A percentile compares a stretch with the other conserved stretches of the same genome.
Evolutionary conservation across 2,113 vertebrate genomes (phyloP).

Genomic region (Pleuronectes platessa): DNA sequence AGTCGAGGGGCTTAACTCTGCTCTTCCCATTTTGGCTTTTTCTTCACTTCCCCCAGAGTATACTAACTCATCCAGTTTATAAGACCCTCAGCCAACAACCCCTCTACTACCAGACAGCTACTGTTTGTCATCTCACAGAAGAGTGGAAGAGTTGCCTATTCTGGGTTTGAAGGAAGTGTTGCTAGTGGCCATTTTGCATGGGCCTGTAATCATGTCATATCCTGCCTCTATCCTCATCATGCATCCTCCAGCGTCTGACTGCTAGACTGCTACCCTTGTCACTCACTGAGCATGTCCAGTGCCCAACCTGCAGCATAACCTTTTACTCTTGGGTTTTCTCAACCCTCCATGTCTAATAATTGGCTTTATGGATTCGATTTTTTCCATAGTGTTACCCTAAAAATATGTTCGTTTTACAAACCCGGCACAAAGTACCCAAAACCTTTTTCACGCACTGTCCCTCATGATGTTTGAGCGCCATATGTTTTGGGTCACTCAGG

Average conservation of each 20-base stretch:
- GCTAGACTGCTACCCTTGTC: conserved; percentile 70
- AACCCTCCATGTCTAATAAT: conserved; percentile 28
- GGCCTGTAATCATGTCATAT: conserved; percentile 58
- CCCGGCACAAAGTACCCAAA: too few species aligned
- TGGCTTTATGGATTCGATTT: conserved; percentile 15
- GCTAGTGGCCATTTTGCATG: conserved; percentile 83
- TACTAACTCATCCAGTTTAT: conserved; percentile 71
- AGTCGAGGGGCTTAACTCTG: conserved; percentile 64
- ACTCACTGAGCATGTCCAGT: conserved; percentile 89
- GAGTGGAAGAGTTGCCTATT: conserved; percentile 80
- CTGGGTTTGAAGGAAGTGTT: conserved; percentile 73
- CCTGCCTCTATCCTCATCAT: conserved; percentile 54
- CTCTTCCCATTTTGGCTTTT: conserved; percentile 59
- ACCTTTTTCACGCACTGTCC: too few species aligned
- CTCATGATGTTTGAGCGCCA: conserved; percentile 10
- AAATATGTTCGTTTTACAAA: too few species aligned
- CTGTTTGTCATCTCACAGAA: conserved; percentile 71
- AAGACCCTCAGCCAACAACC: conserved; percentile 54
- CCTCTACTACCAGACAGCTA: conserved; percentile 39
- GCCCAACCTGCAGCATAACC: conserved; percentile 39
- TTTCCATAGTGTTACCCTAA: not conserved
- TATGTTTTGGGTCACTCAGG: conserved; percentile 28
- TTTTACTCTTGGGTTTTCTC: conserved; percentile 22
- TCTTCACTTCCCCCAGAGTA: conserved; percentile 73
- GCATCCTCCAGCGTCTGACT: conserved; percentile 44